Percentiles rank a stretch among this genome's conserved stretches.
phyloP scores from a whole-genome alignment of 2,888 invertebrate genomes.

The Eristalis intricaria region DNA sequence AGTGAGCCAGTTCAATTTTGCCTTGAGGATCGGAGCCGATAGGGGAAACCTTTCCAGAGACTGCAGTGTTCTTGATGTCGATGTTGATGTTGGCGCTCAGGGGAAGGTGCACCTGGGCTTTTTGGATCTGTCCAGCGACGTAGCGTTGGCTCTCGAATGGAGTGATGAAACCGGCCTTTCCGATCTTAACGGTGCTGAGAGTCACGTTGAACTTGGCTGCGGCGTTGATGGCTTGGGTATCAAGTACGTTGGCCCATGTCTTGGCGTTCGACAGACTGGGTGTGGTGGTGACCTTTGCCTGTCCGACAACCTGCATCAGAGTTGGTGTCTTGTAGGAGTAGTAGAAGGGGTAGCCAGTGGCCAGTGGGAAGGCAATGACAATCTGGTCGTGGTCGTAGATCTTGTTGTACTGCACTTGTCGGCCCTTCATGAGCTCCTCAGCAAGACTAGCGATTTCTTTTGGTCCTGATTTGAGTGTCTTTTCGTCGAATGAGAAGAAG shows the following conservation, averaged over 20 bases:
- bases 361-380: slow-evolving; percentile 87
- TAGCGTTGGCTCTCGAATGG: slow-evolving; percentile 84
- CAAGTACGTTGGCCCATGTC: slow-evolving; percentile 56
- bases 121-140: slow-evolving; percentile 84
- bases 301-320: slow-evolving; percentile 83
- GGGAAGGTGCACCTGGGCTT: slow-evolving; percentile 84
- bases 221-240: slow-evolving; percentile 78
- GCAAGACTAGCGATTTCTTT: slow-evolving; percentile 67
- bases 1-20: slow-evolving; percentile 83
- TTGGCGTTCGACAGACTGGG: slow-evolving; percentile 70
- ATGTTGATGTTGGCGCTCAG: slow-evolving; percentile 81
- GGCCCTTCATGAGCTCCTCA: slow-evolving; percentile 76
- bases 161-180: slow-evolving; percentile 85
- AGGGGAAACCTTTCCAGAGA: slow-evolving; percentile 82
- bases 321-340: slow-evolving; percentile 85
- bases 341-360: slow-evolving; percentile 87
- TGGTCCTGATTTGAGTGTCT: slow-evolving; percentile 30
- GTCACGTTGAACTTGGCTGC: slow-evolving; percentile 82
- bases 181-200: slow-evolving; percentile 83
- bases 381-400: slow-evolving; percentile 84
- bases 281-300: slow-evolving; percentile 80
- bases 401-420: slow-evolving; percentile 84
- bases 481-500: slow-evolving; percentile 46
- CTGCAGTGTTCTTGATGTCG: slow-evolving; percentile 81
- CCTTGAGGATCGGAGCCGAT: slow-evolving; percentile 80